phyloP scores from a whole-genome alignment of 1,140 invertebrate species.

The Hypsibius dujardini region DNA sequence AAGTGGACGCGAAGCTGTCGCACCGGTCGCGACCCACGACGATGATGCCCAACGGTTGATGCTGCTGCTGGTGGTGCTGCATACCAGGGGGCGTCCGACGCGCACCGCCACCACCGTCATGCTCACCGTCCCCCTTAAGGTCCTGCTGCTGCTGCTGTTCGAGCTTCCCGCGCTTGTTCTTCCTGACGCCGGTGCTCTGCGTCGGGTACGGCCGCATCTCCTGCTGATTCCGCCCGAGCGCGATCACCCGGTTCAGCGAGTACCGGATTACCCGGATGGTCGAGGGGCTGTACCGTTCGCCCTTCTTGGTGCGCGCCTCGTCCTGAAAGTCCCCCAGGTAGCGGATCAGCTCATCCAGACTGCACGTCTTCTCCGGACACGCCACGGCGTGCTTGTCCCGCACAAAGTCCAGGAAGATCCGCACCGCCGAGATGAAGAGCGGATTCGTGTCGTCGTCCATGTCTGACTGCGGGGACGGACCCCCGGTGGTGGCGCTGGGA shows the following conservation, averaged over 20 bases:
- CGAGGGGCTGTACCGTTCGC: conserved; percentile 4
- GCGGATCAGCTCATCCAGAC: background rate
- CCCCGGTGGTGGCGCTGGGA: too few species aligned
- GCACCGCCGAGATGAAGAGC: background rate
- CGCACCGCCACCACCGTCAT: too few species aligned
- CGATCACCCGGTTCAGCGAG: conserved; percentile 10
- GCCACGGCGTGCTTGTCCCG: background rate
- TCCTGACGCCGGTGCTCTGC: background rate
- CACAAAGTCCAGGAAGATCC: conserved; percentile 9
- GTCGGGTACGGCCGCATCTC: conserved; percentile 13
- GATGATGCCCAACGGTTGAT: too few species aligned
- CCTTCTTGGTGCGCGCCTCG: background rate
- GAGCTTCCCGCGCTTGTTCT: background rate
- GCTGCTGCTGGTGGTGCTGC: too few species aligned
- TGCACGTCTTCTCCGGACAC: background rate
- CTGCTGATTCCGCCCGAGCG: background rate
- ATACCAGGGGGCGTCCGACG: too few species aligned
- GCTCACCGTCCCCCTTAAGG: too few species aligned
- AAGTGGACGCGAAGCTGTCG: too few species aligned
- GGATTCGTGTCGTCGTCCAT: conserved; percentile 15
- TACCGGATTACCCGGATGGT: conserved; percentile 7
- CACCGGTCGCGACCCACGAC: too few species aligned
- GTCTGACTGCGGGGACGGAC: background rate
- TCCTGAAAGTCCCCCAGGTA: conserved; percentile 11
- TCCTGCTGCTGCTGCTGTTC: background rate